Evolutionary conservation across 2,113 vertebrate genomes (phyloP), one percentile per base, ranked within the genome.

Genomic region (Crocuta crocuta): DNA sequence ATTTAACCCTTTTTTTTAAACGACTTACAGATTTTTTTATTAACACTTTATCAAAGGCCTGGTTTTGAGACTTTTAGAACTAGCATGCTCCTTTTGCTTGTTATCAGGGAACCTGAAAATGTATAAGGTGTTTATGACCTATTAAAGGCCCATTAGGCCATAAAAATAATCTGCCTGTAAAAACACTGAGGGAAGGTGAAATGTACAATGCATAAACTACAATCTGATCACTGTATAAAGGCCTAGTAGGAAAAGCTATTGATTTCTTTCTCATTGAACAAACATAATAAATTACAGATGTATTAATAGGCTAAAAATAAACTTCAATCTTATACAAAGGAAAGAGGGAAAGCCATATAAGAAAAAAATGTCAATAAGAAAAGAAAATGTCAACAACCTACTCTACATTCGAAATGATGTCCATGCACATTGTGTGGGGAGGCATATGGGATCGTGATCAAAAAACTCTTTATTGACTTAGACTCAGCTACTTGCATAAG

Each of bases 91-190:
- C 43, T 85, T 92, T 70, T 96, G 58, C 78, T 97, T 95, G 85
- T 97, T 96, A 97, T 95, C 81, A 94, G 70, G 73, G 70, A 97
- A 89, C 33, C 58, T 94, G 91, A 83, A 97, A 95, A 95, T 91
- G 50, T 83, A 68, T 79, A 45, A 84, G 71, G 91, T 96, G 94
- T 97, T 97, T 97, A 97, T 90, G 55, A 65, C 58, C 94, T 96
- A 96, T 88, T 97, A 97, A 96, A 94, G 87, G 96, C 53, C 58
- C 43, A 91, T 63, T 95, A 80, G 80, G 43, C 63, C 76, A 78
- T 96, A 89, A 97, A 98, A 89, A 71, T 94, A 95, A 95, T 85
- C 81, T 90, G 74, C 68, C 81, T 74, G 10, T 97, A 93, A 97
- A 97, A 81, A 94, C 63, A 39, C n/a, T 24, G 10, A 89, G 23